phyloP scores from a whole-genome alignment of 92 coral and sea anemone genomes.

The Chrysogorgia sp. region DNA sequence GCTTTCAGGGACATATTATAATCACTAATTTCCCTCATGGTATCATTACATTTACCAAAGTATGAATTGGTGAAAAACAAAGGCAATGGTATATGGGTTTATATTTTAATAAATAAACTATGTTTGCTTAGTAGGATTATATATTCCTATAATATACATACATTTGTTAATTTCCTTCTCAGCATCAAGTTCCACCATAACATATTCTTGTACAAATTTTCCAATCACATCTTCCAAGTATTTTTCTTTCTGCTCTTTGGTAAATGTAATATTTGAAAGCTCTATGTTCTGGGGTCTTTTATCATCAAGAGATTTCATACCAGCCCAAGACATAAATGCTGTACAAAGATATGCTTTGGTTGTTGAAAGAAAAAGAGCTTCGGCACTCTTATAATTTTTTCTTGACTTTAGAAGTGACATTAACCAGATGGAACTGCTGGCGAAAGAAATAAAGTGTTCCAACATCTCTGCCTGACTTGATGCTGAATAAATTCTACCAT shows the following conservation, averaged over 20 bases:
- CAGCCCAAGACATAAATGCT: constrained; percentile 64
- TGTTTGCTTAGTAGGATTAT: too few species aligned
- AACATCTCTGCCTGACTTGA: constrained; percentile 54
- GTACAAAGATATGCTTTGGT: constrained; percentile 57
- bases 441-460: constrained; percentile 60
- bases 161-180: constrained; percentile 33
- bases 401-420: constrained; percentile 51
- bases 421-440: constrained; percentile 60
- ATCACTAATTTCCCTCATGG: too few species aligned
- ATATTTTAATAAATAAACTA: too few species aligned
- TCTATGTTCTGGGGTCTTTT: background rate
- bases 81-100: too few species aligned
- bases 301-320: constrained; percentile 42
- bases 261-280: background rate
- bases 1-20: too few species aligned
- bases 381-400: constrained; percentile 51
- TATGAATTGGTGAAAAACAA: too few species aligned
- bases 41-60: too few species aligned
- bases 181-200: constrained; percentile 59
- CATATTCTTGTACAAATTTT: constrained; percentile 59
- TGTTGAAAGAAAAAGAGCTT: constrained; percentile 50
- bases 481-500: constrained; percentile 60
- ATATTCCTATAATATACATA: background rate
- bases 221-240: constrained; percentile 39
- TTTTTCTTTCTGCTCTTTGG: background rate